These are phyloP conservation scores for Mycetomoellerius zeteki DNA, from an alignment of 1,140 invertebrate genomes.

Conservation along the genomic window DNA sequence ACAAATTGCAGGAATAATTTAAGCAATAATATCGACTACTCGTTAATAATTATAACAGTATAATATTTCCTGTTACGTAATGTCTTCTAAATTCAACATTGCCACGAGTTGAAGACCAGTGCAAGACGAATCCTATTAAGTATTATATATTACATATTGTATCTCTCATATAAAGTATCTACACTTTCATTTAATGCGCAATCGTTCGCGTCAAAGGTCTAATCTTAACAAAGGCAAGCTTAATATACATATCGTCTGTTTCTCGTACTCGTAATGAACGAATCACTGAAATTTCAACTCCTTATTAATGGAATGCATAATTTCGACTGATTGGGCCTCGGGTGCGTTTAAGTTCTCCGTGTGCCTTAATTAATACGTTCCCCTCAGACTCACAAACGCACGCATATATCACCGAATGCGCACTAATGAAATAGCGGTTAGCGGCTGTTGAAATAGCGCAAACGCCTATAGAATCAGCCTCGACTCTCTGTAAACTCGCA, in stretches of 20 bases:
- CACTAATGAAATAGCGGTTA: constrained; percentile 62
- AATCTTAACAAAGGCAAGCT: constrained; percentile 2
- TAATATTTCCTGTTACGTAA: neutral
- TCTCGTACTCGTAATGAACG: neutral
- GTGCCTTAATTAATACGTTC: constrained; percentile 53
- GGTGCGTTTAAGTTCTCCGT: constrained; percentile 47
- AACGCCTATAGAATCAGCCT: constrained; percentile 33
- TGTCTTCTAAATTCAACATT: neutral
- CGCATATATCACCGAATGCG: constrained; percentile 52
- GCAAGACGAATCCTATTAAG: neutral
- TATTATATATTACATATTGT: neutral
- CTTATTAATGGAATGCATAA: constrained; percentile 77
- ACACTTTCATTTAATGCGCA: neutral
- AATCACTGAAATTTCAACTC: constrained; percentile 73
- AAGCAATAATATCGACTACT: neutral
- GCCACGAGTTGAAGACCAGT: neutral
- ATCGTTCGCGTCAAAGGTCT: constrained; percentile 9
- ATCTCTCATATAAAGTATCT: neutral
- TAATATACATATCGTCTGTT: neutral
- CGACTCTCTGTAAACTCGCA: constrained; percentile 25
- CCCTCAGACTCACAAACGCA: constrained; percentile 44
- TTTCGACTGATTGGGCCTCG: constrained; percentile 60
- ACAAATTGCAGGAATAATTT: neutral
- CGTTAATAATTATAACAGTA: neutral
- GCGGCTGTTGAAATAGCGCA: constrained; percentile 40